These are phyloP conservation scores for Procambarus virginalis DNA, from an alignment of 1,140 invertebrate species.

Conservation along the genomic window DNA sequence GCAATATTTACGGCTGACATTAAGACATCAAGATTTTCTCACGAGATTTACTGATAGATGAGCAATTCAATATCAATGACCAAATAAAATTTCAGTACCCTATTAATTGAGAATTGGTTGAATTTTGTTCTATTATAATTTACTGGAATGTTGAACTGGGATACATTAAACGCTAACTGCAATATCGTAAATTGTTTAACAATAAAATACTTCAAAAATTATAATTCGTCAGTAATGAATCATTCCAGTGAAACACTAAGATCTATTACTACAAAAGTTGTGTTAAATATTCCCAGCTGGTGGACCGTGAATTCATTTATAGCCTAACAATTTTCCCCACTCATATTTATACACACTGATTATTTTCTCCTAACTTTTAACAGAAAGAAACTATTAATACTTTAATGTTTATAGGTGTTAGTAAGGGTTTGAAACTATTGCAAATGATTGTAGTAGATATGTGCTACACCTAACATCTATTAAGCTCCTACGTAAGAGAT, in stretches of 20 bases:
- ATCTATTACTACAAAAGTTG: background rate
- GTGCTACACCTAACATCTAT: background rate
- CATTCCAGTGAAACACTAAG: background rate
- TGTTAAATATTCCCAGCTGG: background rate
- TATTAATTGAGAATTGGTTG: background rate
- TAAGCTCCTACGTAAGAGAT: background rate
- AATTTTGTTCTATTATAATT: background rate
- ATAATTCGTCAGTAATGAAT: background rate
- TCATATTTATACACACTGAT: background rate
- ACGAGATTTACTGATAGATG: background rate
- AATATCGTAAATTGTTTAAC: background rate
- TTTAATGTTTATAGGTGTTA: no score
- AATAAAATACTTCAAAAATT: background rate
- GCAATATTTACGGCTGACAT: conserved; percentile 29
- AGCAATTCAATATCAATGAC: background rate
- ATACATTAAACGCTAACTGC: background rate
- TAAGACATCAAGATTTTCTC: conserved; percentile 26
- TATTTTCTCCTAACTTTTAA: background rate
- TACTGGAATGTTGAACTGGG: background rate
- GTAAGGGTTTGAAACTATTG: background rate
- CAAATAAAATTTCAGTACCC: background rate
- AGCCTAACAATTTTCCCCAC: background rate
- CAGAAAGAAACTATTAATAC: no score
- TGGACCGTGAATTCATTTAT: background rate
- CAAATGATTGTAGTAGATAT: background rate